phyloP scores from a whole-genome alignment of 2,797 vertebrate species.

The Erithacus rubecula region DNA sequence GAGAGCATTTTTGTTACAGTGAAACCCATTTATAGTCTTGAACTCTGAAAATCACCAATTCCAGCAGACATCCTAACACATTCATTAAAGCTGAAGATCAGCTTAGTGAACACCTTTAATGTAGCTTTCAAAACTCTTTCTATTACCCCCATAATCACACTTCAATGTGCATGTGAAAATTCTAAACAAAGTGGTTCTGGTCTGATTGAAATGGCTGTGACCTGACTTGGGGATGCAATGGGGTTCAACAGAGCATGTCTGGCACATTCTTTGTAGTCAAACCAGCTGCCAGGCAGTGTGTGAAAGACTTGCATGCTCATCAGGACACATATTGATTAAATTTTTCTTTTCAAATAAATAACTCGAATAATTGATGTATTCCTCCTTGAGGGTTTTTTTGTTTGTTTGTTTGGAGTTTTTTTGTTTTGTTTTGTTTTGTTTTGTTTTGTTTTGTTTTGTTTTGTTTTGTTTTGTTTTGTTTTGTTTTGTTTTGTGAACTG shows the following conservation, averaged over 20 bases:
- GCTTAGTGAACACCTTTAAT: neutral
- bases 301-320: neutral
- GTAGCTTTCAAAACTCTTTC: neutral
- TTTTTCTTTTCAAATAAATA: neutral
- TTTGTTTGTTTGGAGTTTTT: no score
- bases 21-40: neutral
- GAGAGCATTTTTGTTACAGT: neutral
- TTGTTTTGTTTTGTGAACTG: neutral
- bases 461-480: neutral
- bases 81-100: neutral
- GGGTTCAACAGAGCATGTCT: neutral
- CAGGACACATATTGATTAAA: neutral
- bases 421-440: no score
- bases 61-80: fast-evolving
- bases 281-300: neutral
- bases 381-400: neutral
- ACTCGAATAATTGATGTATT: neutral
- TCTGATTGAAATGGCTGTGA: neutral
- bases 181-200: neutral
- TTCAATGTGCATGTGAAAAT: neutral
- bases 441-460: neutral
- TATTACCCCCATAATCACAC: neutral
- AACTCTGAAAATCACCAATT: neutral
- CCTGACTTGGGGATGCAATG: neutral
- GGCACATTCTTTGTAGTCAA: neutral